Conservation (phyloP, 2,888 invertebrate species). For the Palloptera scutellata region DNA sequence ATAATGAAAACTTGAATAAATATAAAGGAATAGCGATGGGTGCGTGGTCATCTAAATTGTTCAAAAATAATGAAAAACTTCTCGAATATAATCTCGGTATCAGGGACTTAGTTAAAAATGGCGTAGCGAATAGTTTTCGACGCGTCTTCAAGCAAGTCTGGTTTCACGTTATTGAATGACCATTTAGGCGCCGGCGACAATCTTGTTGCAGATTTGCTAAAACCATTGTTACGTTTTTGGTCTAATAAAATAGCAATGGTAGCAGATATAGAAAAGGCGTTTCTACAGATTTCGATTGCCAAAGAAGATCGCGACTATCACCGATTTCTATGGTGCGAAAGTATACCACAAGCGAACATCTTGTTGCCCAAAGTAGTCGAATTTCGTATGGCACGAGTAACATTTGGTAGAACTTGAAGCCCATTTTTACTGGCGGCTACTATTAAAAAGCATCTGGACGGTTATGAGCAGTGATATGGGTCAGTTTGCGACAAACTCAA, state of each 20-base stretch:
- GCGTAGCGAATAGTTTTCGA: conserved; percentile 30
- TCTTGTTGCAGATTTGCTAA: conserved; percentile 27
- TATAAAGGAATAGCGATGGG: not conserved
- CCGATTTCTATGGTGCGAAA: conserved; percentile 35
- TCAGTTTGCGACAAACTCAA: conserved; percentile 30
- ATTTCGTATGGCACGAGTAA: conserved; percentile 33
- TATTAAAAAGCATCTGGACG: conserved; percentile 34
- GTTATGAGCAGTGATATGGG: conserved; percentile 23
- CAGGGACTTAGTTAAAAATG: conserved; percentile 12
- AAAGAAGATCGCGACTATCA: conserved; percentile 33
- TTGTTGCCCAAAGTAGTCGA: conserved; percentile 23
- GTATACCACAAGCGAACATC: conserved; percentile 15
- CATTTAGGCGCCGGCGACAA: conserved; percentile 33
- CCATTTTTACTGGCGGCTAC: conserved; percentile 37
- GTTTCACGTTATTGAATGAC: conserved; percentile 30
- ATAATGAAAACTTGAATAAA: not conserved
- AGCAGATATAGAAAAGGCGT: conserved; percentile 39
- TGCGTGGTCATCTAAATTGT: conserved; percentile 12
- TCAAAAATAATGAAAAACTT: conserved; percentile 22
- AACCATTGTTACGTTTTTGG: conserved; percentile 28
- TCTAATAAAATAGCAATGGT: conserved; percentile 36
- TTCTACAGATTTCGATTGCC: conserved; percentile 34
- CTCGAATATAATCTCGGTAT: conserved; percentile 30
- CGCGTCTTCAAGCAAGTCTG: conserved; percentile 32
- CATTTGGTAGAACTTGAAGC: conserved; percentile 37